Conservation (phyloP, 2,113 vertebrate species). For the Parus major region DNA sequence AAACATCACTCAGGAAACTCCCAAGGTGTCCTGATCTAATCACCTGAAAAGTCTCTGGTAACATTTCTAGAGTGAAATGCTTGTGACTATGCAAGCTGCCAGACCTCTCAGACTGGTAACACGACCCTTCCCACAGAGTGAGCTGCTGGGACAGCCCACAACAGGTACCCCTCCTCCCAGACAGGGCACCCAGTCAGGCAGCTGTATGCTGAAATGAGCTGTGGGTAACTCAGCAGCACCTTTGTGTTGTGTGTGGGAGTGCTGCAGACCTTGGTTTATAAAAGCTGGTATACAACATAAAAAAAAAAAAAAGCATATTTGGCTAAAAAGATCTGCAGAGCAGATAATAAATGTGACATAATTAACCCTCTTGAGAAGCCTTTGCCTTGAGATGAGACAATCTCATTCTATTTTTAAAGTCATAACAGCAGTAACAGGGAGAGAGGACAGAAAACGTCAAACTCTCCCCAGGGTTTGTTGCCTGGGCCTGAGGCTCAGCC, state of each 20-base stretch:
- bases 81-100: not conserved
- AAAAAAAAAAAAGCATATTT: not conserved
- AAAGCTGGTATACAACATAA: not conserved
- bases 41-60: not conserved
- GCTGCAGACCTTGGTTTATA: not conserved
- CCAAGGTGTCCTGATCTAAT: not conserved
- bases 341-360: constrained; percentile 22
- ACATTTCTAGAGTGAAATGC: not conserved
- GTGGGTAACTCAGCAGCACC: not conserved
- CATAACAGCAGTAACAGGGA: not conserved
- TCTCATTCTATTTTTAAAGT: constrained; percentile 21
- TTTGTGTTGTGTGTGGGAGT: not conserved
- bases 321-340: not conserved
- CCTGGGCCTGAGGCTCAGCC: not conserved
- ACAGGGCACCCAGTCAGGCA: not conserved
- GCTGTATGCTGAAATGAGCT: not conserved
- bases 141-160: not conserved
- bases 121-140: rapidly evolving
- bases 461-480: not conserved
- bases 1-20: not conserved
- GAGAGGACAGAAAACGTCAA: not conserved
- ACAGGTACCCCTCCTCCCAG: not conserved
- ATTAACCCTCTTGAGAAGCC: constrained; percentile 47
- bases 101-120: not conserved
- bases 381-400: constrained; percentile 7